Conservation (phyloP, 1,140 invertebrate genomes). For the Scylla paramamosain region DNA sequence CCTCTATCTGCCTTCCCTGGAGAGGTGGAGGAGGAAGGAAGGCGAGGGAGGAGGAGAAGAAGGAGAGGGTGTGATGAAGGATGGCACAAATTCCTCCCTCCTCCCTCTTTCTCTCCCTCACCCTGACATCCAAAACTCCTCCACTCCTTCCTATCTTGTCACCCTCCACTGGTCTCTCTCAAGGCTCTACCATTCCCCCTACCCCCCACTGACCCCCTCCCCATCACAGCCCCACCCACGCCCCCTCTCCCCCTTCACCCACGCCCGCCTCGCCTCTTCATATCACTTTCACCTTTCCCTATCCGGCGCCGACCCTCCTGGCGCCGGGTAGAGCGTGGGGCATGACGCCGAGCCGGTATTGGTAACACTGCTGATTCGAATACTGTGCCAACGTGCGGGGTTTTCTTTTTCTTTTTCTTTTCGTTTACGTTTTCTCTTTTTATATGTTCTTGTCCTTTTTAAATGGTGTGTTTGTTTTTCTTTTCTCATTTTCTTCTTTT, state of each 20-base stretch:
- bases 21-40: background rate
- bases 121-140: background rate
- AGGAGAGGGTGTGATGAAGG: background rate
- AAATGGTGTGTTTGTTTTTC: too few species aligned
- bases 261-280: background rate
- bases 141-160: conserved; percentile 1
- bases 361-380: too few species aligned
- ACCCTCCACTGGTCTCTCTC: background rate
- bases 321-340: background rate
- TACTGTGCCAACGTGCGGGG: too few species aligned
- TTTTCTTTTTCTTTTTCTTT: too few species aligned
- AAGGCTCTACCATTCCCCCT: background rate
- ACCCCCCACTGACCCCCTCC: background rate
- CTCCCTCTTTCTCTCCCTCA: background rate
- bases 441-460: too few species aligned
- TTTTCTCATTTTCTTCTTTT: too few species aligned
- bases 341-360: too few species aligned
- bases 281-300: conserved; percentile 9
- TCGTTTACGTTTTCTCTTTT: too few species aligned
- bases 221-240: background rate
- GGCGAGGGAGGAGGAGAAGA: too few species aligned
- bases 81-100: background rate
- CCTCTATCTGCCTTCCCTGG: background rate
- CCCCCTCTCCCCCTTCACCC: background rate
- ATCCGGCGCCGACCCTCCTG: background rate